Evolutionary conservation across 2,113 vertebrate species (phyloP), one percentile per base, ranked within the genome.

Genomic region (Miniopterus natalensis): DNA sequence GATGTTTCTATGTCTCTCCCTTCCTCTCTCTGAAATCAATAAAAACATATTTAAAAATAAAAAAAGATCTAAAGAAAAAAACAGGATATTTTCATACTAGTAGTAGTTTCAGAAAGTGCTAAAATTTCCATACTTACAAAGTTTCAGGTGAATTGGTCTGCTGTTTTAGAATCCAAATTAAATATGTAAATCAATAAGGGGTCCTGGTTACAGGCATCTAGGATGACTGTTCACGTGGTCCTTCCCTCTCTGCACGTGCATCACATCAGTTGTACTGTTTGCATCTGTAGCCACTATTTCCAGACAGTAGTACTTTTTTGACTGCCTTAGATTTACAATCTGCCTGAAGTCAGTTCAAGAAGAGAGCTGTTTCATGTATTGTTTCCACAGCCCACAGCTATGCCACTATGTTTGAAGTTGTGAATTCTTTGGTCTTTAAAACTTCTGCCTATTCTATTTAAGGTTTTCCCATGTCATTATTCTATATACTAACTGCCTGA

Each of bases 391-490:
- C 80, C 88, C 85, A 94, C 92, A 96, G 75, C 83, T 95, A n/a
- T 97, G 92, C 65, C 88, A 51, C 87, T 92, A 88, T 86, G 51
- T 97, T 97, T 96, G 94, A 96, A 95, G 90, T 94, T 92, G 29
- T 59, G 79, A 95, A 86, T 87, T 95, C 87, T 92, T 95, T 96
- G 57, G 84, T 86, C 63, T 95, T 93, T 79, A 87, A 93, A 93
- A 59, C n/a, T 92, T 92, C 84, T 92, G 89, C 70, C 81, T 94
- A 6, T 94, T 95, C 63, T 97, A 8, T 95, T 95, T 96, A 63
- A 95, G 87, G 17, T 91, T 96, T 42, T 86, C 70, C 80, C 27
- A 51, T 45, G 4, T 96, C 90, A 65, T 97, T 85, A 86, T 94
- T 92, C 86, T 94, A 0, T 79, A 63, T 63, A 84, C 57, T 77